These are phyloP conservation scores for Heliconius erato DNA, from an alignment of 2,888 invertebrate genomes.

Conservation along the genomic window DNA sequence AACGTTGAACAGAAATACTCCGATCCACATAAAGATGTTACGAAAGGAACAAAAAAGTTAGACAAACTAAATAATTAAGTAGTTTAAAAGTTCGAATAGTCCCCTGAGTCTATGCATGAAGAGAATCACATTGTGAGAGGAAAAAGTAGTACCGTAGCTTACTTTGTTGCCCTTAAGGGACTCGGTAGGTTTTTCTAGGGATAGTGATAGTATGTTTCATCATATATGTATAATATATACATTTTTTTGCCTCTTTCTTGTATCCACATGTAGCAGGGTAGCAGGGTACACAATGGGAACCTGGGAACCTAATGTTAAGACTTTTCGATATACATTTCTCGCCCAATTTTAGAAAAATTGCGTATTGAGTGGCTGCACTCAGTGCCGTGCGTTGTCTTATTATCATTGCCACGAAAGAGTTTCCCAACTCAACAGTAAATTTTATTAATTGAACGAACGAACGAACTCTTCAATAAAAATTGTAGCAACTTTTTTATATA, in stretches of 20 bases:
- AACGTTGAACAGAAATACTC: background rate
- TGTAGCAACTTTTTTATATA: background rate
- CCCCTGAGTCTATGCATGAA: slow-evolving; percentile 10
- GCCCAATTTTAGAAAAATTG: background rate
- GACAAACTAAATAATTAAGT: slow-evolving; percentile 29
- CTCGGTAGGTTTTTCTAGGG: background rate
- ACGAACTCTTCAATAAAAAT: no score
- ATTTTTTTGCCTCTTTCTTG: background rate
- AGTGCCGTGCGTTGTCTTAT: background rate
- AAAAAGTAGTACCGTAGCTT: background rate
- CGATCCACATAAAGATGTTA: slow-evolving; percentile 1
- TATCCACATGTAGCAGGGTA: background rate
- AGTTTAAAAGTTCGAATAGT: slow-evolving; percentile 26
- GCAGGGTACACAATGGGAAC: background rate
- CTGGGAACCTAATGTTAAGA: background rate
- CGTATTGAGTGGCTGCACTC: background rate
- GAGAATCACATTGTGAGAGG: slow-evolving; percentile 27
- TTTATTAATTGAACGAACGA: no score
- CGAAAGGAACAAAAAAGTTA: slow-evolving; percentile 7
- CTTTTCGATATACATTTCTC: background rate
- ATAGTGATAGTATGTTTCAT: background rate
- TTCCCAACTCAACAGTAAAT: no score
- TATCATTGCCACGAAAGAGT: no score
- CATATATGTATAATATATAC: background rate
- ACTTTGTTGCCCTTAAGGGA: slow-evolving; percentile 4